Percentiles rank a stretch among this genome's conserved stretches.
These are phyloP conservation scores for Hiodon tergisus DNA, from an alignment of 2,113 vertebrate species.

Conservation along the genomic window DNA sequence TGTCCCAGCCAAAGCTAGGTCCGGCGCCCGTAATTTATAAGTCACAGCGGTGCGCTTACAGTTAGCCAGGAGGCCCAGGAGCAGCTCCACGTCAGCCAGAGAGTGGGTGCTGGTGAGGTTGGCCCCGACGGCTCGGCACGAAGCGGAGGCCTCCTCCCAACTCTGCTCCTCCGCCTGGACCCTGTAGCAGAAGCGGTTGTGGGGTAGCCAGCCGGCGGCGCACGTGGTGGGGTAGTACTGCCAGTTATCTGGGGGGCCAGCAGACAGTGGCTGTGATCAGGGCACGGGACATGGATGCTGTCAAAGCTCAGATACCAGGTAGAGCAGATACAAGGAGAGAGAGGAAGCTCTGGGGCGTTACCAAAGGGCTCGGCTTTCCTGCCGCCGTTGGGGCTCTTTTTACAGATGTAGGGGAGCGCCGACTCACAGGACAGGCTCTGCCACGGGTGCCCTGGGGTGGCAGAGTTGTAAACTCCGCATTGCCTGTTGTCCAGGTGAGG, in stretches of 20 bases:
- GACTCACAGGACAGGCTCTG: constrained; percentile 71
- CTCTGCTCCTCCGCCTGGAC: constrained; percentile 62
- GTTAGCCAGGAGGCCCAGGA: constrained; percentile 63
- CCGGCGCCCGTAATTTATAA: background rate
- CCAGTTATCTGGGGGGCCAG: constrained; percentile 66
- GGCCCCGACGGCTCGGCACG: constrained; percentile 63
- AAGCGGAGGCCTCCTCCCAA: constrained; percentile 70
- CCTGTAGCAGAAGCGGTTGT: constrained; percentile 78
- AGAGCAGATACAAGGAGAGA: background rate
- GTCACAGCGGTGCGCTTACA: constrained; percentile 58
- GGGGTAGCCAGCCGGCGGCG: constrained; percentile 71
- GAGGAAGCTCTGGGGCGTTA: constrained; percentile 48
- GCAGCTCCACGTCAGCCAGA: constrained; percentile 75
- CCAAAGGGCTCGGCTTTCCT: constrained; percentile 62
- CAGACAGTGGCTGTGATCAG: background rate
- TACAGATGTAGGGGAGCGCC: constrained; percentile 82
- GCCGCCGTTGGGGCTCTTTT: constrained; percentile 71
- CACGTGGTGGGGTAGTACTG: constrained; percentile 75
- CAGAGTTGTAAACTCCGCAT: constrained; percentile 75
- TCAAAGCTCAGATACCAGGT: constrained; percentile 5
- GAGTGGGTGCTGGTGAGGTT: constrained; percentile 70
- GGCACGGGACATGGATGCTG: background rate
- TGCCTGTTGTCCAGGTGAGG: constrained; percentile 51
- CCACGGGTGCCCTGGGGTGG: constrained; percentile 59
- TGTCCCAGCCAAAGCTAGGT: background rate